Evolutionary conservation across 2,113 vertebrate species (phyloP).

Genomic region (Rhodinocichla rosea): DNA sequence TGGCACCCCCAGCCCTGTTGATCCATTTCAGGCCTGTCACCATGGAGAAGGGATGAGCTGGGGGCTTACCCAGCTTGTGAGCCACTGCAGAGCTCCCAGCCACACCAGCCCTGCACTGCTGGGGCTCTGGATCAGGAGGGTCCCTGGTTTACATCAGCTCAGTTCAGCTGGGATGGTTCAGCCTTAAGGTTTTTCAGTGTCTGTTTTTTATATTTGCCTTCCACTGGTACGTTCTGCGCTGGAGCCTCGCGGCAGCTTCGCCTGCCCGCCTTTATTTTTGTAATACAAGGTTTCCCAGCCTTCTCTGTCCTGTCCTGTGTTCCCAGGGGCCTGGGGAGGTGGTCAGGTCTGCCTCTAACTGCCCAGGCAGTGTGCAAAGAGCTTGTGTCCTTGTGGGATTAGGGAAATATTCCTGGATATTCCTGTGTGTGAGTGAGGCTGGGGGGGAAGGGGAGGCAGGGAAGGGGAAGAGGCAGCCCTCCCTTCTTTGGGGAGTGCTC

Average conservation of each 20-base stretch:
- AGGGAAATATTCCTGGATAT: rapidly evolving
- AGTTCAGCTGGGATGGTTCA: slow-evolving; percentile 48
- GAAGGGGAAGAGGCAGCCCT: background rate
- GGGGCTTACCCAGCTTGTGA: background rate
- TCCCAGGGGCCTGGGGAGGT: background rate
- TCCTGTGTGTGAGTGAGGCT: rapidly evolving
- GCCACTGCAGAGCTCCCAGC: background rate
- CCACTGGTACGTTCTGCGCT: slow-evolving; percentile 33
- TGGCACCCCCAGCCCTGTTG: background rate
- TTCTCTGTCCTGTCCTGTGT: background rate
- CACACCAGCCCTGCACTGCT: background rate
- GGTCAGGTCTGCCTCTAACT: background rate
- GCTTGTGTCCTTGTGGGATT: background rate
- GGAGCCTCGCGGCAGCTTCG: background rate
- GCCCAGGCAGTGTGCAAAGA: background rate
- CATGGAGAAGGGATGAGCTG: background rate
- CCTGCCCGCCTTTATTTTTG: slow-evolving; percentile 62
- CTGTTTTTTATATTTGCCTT: slow-evolving; percentile 68
- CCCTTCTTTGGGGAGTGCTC: background rate
- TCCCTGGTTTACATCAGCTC: slow-evolving; percentile 62
- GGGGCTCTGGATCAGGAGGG: background rate
- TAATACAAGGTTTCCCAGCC: slow-evolving; percentile 64
- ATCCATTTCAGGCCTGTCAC: background rate
- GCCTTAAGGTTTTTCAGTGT: slow-evolving; percentile 38
- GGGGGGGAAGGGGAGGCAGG: background rate